A percentile compares a stretch with the other conserved stretches of the same genome.
Evolutionary conservation across 2,797 vertebrate species (phyloP).

Genomic region (Gouania willdenowi): DNA sequence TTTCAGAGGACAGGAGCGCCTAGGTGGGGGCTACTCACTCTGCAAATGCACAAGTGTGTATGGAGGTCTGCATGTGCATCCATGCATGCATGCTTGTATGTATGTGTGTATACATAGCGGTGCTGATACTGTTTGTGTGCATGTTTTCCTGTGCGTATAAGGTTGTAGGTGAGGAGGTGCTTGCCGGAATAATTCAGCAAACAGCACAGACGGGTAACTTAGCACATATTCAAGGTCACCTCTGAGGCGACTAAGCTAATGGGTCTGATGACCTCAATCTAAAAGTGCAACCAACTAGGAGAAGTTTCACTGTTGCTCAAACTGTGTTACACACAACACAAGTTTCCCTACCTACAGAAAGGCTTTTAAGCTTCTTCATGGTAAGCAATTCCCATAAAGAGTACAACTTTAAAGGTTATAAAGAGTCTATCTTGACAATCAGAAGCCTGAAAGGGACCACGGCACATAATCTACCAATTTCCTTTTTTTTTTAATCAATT

Average conservation of each 20-base stretch:
- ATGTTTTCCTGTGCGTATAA: constrained; percentile 1
- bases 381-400: no score
- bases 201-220: constrained; percentile 27
- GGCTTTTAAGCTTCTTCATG: no score
- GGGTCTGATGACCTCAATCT: constrained; percentile 61
- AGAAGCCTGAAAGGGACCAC: no score
- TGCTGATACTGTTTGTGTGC: constrained; percentile 1
- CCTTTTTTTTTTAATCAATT: no score
- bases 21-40: constrained; percentile 7
- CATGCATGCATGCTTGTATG: constrained; percentile 13
- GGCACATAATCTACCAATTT: no score
- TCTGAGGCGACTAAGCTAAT: constrained; percentile 47
- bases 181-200: constrained; percentile 25
- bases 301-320: no score
- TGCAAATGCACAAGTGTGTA: constrained; percentile 4
- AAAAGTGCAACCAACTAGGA: constrained; percentile 20
- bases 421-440: no score
- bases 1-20: constrained; percentile 45
- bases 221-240: constrained; percentile 32
- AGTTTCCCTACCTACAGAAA: no score
- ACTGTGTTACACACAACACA: no score
- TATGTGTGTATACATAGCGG: constrained; percentile 10
- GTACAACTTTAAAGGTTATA: no score
- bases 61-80: constrained; percentile 11
- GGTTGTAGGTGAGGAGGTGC: background rate